Conservation (phyloP, 2,797 vertebrate genomes). For the Enteromius paludinosus region DNA sequence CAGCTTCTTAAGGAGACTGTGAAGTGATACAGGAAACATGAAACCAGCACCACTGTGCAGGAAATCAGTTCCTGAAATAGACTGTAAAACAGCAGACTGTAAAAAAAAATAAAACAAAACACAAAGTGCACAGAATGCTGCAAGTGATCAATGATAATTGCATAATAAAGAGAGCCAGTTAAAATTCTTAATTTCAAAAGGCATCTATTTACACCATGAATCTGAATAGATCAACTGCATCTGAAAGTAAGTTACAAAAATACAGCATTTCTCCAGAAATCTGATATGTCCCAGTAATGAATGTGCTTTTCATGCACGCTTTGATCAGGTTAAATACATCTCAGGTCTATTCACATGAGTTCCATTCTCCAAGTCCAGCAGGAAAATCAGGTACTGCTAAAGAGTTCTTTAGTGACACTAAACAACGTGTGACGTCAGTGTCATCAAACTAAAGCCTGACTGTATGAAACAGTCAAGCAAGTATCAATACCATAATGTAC, state of each 20-base stretch:
- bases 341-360: constrained; percentile 4
- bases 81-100: neutral
- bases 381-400: constrained; percentile 35
- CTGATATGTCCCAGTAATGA: neutral
- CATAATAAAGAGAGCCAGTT: neutral
- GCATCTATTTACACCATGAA: neutral
- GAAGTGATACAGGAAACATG: neutral
- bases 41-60: neutral
- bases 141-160: neutral
- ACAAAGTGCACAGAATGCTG: neutral
- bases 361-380: constrained; percentile 17
- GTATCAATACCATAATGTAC: neutral
- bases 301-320: neutral
- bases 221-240: neutral
- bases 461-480: neutral
- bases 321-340: neutral
- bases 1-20: neutral
- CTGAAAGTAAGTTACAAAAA: neutral
- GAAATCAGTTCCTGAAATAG: constrained; percentile 11
- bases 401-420: neutral
- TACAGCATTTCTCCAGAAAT: neutral
- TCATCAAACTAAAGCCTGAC: neutral
- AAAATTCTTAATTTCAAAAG: neutral
- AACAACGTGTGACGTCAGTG: neutral
- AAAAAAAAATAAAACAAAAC: neutral